Evolutionary conservation across 92 coral and sea anemone genomes (phyloP).

Genomic region (Nematostella vectensis): DNA sequence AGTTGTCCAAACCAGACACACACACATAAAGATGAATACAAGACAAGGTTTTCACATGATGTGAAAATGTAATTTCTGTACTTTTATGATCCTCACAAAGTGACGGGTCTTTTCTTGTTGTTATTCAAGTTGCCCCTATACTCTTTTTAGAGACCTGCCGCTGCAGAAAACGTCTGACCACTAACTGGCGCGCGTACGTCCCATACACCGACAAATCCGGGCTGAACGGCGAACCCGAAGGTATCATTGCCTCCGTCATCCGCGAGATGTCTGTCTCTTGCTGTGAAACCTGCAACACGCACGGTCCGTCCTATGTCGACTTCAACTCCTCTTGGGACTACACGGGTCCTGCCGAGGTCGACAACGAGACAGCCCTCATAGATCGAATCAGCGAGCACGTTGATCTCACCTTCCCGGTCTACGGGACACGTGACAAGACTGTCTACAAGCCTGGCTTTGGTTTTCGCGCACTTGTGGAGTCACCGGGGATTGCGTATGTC

Average conservation of each 20-base stretch:
- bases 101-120: no score
- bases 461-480: constrained; percentile 37
- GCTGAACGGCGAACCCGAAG: constrained; percentile 19
- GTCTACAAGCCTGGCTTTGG: constrained; percentile 33
- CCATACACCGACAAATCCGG: constrained; percentile 29
- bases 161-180: constrained; percentile 19
- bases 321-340: constrained; percentile 16
- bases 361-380: constrained; percentile 25
- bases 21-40: no score
- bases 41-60: no score
- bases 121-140: no score
- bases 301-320: constrained; percentile 33
- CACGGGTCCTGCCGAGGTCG: constrained; percentile 21
- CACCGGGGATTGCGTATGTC: constrained; percentile 50
- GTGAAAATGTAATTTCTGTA: no score
- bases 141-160: constrained; percentile 46
- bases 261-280: constrained; percentile 18
- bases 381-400: constrained; percentile 29
- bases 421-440: constrained; percentile 27
- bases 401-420: constrained; percentile 38
- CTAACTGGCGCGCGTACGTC: constrained; percentile 45
- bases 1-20: no score
- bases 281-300: constrained; percentile 25
- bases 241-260: constrained; percentile 33
- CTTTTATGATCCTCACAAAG: no score